phyloP scores from a whole-genome alignment of 2,113 vertebrate species.

The Elgaria multicarinata region DNA sequence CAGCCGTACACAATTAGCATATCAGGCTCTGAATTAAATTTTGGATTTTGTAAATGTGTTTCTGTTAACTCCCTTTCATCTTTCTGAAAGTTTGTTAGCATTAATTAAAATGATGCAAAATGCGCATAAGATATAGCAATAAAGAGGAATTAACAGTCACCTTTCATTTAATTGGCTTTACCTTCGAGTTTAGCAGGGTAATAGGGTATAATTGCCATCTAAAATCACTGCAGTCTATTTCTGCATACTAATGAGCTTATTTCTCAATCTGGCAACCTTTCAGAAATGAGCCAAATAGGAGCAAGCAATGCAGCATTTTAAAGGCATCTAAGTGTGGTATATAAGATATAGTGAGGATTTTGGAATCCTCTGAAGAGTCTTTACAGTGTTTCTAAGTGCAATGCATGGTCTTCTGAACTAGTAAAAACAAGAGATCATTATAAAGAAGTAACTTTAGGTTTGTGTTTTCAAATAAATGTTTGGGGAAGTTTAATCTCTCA shows the following conservation, averaged over 20 bases:
- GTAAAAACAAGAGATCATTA: slow-evolving; percentile 23
- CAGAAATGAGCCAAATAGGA: slow-evolving; percentile 54
- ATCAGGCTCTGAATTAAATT: slow-evolving; percentile 54
- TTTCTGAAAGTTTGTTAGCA: slow-evolving; percentile 56
- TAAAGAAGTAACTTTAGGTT: neutral
- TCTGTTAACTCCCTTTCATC: slow-evolving; percentile 57
- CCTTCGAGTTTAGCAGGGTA: slow-evolving; percentile 66
- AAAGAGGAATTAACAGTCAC: slow-evolving; percentile 62
- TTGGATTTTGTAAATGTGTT: slow-evolving; percentile 57
- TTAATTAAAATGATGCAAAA: slow-evolving; percentile 65
- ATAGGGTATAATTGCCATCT: slow-evolving; percentile 54
- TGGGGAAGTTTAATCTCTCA: slow-evolving; percentile 7
- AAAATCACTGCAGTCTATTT: slow-evolving; percentile 63
- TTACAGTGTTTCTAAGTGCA: neutral
- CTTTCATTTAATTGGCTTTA: slow-evolving; percentile 71
- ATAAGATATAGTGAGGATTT: slow-evolving; percentile 38
- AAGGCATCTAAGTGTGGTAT: slow-evolving; percentile 33
- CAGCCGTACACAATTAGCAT: slow-evolving; percentile 52
- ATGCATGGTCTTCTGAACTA: slow-evolving; percentile 21
- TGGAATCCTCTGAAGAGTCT: slow-evolving; percentile 31
- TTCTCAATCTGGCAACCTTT: slow-evolving; percentile 62
- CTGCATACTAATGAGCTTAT: slow-evolving; percentile 62
- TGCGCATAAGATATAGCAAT: slow-evolving; percentile 61
- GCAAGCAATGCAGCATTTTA: slow-evolving; percentile 36
- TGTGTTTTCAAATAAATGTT: slow-evolving; percentile 7